Conservation (phyloP, 2,888 invertebrate genomes). For the Polia nebulosa region DNA sequence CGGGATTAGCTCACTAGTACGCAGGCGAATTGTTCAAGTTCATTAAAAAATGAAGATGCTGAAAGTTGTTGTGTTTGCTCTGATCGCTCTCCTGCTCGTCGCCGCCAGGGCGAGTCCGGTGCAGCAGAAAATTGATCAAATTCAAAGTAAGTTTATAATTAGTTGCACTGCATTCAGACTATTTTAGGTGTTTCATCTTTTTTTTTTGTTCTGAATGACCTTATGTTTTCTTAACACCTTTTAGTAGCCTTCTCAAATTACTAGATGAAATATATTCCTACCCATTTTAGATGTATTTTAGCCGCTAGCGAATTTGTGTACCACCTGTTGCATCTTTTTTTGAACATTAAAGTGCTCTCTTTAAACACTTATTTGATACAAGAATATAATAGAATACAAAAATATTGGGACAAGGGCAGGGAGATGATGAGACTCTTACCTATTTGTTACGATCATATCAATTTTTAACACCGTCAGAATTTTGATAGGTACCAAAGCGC, state of each 20-base stretch:
- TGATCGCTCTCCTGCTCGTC: conserved; percentile 72
- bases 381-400: no score
- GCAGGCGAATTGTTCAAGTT: conserved; percentile 36
- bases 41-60: conserved; percentile 65
- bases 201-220: not conserved
- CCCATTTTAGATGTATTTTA: not conserved
- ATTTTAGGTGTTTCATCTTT: not conserved
- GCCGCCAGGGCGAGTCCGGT: conserved; percentile 69
- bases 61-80: conserved; percentile 71
- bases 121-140: conserved; percentile 43
- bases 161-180: not conserved
- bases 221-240: no score
- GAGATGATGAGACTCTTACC: not conserved
- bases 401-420: not conserved
- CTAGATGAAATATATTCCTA: conserved; percentile 4
- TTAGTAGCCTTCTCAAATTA: not conserved
- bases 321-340: not conserved
- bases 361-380: not conserved
- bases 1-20: conserved; percentile 61
- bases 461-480: not conserved
- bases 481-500: not conserved
- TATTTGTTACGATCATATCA: not conserved
- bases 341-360: not conserved
- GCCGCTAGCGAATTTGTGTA: conserved; percentile 44
- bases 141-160: conserved; percentile 66